Conservation (phyloP, 1,140 invertebrate genomes). For the Latrodectus geometricus region DNA sequence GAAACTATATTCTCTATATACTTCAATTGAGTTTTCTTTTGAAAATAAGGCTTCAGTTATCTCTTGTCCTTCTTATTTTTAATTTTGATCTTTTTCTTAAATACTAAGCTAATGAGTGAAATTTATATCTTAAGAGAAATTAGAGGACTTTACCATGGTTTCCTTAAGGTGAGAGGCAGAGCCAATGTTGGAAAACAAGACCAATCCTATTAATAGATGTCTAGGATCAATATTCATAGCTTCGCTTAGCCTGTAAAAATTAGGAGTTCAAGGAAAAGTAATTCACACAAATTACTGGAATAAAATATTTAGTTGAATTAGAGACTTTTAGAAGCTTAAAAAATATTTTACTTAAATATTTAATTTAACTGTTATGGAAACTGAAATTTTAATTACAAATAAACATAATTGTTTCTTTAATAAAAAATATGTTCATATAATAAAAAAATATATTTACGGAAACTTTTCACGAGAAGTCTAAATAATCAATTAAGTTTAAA, state of each 20-base stretch:
- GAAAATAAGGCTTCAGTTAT: no score
- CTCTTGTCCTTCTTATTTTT: not conserved
- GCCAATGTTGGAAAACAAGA: conserved; percentile 89
- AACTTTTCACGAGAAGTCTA: no score
- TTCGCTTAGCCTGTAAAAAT: conserved; percentile 80
- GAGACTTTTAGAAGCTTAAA: not conserved
- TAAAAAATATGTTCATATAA: no score
- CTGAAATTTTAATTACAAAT: not conserved
- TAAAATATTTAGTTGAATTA: not conserved
- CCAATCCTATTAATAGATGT: conserved; percentile 82
- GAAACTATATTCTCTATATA: no score
- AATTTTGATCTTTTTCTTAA: not conserved
- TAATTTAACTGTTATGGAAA: not conserved
- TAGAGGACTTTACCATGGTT: no score
- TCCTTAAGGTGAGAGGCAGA: conserved; percentile 72
- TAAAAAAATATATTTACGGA: no score
- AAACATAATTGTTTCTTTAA: not conserved
- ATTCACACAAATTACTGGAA: not conserved
- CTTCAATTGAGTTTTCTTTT: no score
- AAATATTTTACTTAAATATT: not conserved
- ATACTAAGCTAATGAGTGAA: not conserved
- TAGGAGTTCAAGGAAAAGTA: not conserved
- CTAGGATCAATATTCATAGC: conserved; percentile 89
- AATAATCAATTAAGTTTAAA: no score
- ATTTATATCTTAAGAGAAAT: no score